Evolutionary conservation across 1,140 invertebrate species (phyloP).

Genomic region (Pseudomyrmex cubaensis): DNA sequence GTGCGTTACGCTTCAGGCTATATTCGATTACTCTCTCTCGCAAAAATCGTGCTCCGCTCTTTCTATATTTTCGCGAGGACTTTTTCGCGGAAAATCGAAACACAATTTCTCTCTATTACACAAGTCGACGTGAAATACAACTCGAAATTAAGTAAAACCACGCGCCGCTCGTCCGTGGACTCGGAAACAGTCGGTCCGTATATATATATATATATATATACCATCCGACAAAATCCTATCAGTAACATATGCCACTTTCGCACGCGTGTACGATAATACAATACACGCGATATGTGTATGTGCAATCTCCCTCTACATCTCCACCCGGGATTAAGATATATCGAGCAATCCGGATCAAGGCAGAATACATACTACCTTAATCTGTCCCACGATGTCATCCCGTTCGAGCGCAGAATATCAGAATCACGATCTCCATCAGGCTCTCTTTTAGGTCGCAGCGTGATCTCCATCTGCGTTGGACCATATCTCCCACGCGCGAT

Average conservation of each 20-base stretch:
- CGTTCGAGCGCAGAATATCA: slow-evolving; percentile 32
- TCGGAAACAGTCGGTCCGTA: neutral
- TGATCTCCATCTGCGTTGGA: slow-evolving; percentile 35
- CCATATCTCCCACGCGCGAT: slow-evolving; percentile 32
- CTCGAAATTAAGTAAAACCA: neutral
- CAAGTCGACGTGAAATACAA: neutral
- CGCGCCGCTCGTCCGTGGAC: neutral
- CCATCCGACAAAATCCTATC: slow-evolving; percentile 6
- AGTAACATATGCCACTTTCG: slow-evolving; percentile 14
- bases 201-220: too few species aligned
- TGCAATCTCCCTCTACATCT: slow-evolving; percentile 43
- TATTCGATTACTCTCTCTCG: slow-evolving; percentile 57
- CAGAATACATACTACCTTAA: slow-evolving; percentile 42
- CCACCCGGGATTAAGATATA: slow-evolving; percentile 58
- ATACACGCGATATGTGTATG: too few species aligned
- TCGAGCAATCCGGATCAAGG: slow-evolving; percentile 57
- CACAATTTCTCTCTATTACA: neutral
- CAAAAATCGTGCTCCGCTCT: slow-evolving; percentile 25
- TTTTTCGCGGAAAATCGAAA: slow-evolving; percentile 18
- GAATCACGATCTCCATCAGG: slow-evolving; percentile 54
- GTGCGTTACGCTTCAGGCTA: slow-evolving; percentile 20
- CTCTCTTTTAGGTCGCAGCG: slow-evolving; percentile 11
- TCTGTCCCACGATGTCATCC: slow-evolving; percentile 66
- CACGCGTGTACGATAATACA: slow-evolving; percentile 45
- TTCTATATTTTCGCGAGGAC: neutral